These are phyloP conservation scores for Parambassis ranga DNA, from an alignment of 2,797 vertebrate genomes.

Conservation along the genomic window DNA sequence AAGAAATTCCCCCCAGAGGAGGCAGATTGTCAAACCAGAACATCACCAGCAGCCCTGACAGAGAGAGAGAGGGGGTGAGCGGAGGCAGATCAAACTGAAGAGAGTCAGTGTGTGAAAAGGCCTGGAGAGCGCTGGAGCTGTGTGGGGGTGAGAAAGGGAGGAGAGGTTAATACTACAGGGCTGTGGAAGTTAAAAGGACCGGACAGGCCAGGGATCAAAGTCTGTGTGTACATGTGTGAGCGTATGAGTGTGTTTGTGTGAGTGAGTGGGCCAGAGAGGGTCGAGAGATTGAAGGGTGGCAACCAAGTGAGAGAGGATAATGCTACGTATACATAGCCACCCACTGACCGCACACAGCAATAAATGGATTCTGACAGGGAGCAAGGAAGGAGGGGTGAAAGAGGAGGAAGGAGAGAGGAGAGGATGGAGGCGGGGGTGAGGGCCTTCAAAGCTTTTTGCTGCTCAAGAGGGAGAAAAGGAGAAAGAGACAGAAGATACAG, in stretches of 20 bases:
- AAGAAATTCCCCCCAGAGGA: constrained; percentile 49
- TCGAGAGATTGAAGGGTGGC: constrained; percentile 41
- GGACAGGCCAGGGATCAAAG: constrained; percentile 75
- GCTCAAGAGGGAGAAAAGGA: constrained; percentile 2
- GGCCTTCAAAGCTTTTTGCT: constrained; percentile 54
- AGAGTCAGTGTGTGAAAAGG: constrained; percentile 54
- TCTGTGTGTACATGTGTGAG: constrained; percentile 11
- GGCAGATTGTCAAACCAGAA: constrained; percentile 62
- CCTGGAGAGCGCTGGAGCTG: constrained; percentile 27
- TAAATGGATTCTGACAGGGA: constrained; percentile 73
- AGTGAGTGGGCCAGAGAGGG: constrained; percentile 10
- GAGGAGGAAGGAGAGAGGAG: constrained; percentile 5
- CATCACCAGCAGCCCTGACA: constrained; percentile 43
- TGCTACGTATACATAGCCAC: constrained; percentile 68
- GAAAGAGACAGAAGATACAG: background rate
- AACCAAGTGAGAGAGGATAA: constrained; percentile 68
- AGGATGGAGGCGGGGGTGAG: constrained; percentile 14
- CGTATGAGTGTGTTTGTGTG: constrained; percentile 6
- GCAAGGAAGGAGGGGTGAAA: constrained; percentile 19
- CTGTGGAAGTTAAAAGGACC: constrained; percentile 72
- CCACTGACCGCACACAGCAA: constrained; percentile 64
- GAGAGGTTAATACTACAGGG: constrained; percentile 70
- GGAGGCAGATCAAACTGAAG: constrained; percentile 58
- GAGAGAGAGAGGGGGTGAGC: constrained; percentile 19
- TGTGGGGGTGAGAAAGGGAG: constrained; percentile 34